Conservation (phyloP, 2,888 invertebrate genomes). For the Arctia plantaginis region DNA sequence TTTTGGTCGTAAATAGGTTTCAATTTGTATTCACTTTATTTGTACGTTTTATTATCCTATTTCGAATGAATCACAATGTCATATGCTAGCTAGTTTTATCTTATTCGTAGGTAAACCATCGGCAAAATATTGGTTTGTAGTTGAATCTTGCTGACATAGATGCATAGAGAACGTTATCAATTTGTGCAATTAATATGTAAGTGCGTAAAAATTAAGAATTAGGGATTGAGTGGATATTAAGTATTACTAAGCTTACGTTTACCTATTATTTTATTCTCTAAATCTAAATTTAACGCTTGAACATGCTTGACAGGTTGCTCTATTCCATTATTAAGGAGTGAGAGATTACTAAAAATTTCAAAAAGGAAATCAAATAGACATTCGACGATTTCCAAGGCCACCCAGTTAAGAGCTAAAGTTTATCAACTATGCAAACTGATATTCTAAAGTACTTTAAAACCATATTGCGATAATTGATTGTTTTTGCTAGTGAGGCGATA, state of each 20-base stretch:
- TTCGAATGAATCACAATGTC: constrained; percentile 36
- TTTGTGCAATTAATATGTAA: neutral
- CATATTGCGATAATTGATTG: neutral
- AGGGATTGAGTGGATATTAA: too few relatives aligned
- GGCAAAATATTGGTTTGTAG: neutral
- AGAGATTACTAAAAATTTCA: neutral
- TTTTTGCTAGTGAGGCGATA: neutral
- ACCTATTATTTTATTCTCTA: too few relatives aligned
- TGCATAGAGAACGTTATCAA: neutral
- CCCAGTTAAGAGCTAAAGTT: neutral
- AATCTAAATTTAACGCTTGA: neutral
- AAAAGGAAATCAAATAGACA: neutral
- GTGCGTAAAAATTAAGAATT: too few relatives aligned
- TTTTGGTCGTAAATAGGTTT: constrained; percentile 39
- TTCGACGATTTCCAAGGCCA: neutral
- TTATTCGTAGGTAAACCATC: neutral
- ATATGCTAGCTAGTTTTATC: constrained; percentile 7
- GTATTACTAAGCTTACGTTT: too few relatives aligned
- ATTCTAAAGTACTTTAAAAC: neutral
- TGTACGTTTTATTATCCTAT: constrained; percentile 33
- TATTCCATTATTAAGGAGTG: neutral
- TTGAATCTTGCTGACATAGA: neutral
- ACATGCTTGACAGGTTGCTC: neutral
- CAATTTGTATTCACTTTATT: constrained; percentile 39
- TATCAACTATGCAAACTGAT: neutral